Base-by-base conservation (phyloP, 1,140 invertebrate genomes). In the Proctacanthus coquilletti region DNA sequence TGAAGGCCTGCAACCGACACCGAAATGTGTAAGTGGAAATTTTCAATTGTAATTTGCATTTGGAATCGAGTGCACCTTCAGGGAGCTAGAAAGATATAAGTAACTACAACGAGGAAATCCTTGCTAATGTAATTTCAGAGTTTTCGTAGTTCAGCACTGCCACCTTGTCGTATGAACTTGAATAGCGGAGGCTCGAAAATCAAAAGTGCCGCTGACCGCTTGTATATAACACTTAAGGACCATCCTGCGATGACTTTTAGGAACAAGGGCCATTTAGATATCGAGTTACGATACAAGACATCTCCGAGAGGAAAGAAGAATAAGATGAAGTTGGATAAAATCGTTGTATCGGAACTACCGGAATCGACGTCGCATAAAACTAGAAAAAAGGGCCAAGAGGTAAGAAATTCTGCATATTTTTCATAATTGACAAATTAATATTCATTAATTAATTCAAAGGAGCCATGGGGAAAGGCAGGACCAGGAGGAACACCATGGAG, bases 401-500 rank as follows among this genome's bases (percentile, higher is more conserved):
- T 25, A 17, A 34, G 29, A 17, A 33, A 10, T 40, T 29, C 15
- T n/a, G n/a, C n/a, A n/a, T n/a, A n/a, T n/a, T n/a, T n/a, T n/a
- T n/a, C n/a, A n/a, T n/a, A n/a, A n/a, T n/a, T n/a, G n/a, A n/a
- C n/a, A n/a, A n/a, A n/a, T n/a, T n/a, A n/a, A n/a, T n/a, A n/a
- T n/a, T n/a, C n/a, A n/a, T n/a, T n/a, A n/a, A n/a, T n/a, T n/a
- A n/a, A n/a, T 33, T 33, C 15, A 9, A 33, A 33, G 11, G 15
- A 58, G 40, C 63, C 64, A 9, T 74, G 71, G 71, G 71, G 71
- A 39, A 69, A 64, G 47, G 59, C 63, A 11, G 71, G 71, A 46
- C 71, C 72, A 36, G 71, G 71, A 36, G 72, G 72, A 45, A 58
- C 56, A 42, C 64, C 64, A 44, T 74, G 72, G 72, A 62, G 71